A percentile compares a stretch with the other conserved stretches of the same genome.
phyloP scores from a whole-genome alignment of 2,113 vertebrate species.

The Gasterosteus aculeatus region DNA sequence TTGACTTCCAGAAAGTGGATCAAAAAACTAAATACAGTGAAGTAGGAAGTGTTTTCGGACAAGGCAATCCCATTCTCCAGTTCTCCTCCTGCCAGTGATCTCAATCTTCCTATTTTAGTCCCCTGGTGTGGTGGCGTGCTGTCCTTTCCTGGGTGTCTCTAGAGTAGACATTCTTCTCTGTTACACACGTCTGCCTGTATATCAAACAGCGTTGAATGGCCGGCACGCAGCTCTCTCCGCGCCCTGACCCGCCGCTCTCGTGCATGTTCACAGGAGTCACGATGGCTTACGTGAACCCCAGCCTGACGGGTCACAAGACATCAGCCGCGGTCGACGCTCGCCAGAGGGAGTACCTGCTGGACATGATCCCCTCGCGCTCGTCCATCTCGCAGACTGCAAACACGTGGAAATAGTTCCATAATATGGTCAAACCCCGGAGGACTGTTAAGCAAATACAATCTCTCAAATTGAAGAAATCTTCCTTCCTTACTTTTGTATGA shows the following conservation, averaged over 20 bases:
- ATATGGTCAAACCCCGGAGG: slow-evolving; percentile 57
- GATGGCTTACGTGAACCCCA: slow-evolving; percentile 91
- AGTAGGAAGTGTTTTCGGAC: slow-evolving; percentile 69
- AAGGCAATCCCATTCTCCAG: slow-evolving; percentile 46
- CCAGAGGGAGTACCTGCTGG: slow-evolving; percentile 96
- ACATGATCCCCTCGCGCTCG: slow-evolving; percentile 96
- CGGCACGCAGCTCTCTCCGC: not conserved
- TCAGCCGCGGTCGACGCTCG: slow-evolving; percentile 88
- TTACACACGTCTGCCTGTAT: slow-evolving; percentile 20
- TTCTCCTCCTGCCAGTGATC: slow-evolving; percentile 33
- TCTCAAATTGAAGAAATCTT: slow-evolving; percentile 63
- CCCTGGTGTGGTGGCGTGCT: slow-evolving; percentile 42
- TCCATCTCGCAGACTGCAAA: slow-evolving; percentile 93
- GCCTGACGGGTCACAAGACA: slow-evolving; percentile 89
- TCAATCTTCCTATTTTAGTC: slow-evolving; percentile 52
- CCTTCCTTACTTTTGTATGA: slow-evolving; percentile 44
- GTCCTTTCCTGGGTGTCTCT: slow-evolving; percentile 42
- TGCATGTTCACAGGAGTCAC: slow-evolving; percentile 85
- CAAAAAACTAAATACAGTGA: not conserved
- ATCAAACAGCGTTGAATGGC: not conserved
- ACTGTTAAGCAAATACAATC: slow-evolving; percentile 66
- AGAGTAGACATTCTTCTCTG: slow-evolving; percentile 33
- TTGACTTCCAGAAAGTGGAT: slow-evolving; percentile 4
- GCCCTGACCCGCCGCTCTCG: slow-evolving; percentile 31
- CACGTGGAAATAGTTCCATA: slow-evolving; percentile 90